Evolutionary conservation across 2,113 vertebrate species (phyloP), one percentile per base, ranked within the genome.

Genomic region (Labrus mixtus): DNA sequence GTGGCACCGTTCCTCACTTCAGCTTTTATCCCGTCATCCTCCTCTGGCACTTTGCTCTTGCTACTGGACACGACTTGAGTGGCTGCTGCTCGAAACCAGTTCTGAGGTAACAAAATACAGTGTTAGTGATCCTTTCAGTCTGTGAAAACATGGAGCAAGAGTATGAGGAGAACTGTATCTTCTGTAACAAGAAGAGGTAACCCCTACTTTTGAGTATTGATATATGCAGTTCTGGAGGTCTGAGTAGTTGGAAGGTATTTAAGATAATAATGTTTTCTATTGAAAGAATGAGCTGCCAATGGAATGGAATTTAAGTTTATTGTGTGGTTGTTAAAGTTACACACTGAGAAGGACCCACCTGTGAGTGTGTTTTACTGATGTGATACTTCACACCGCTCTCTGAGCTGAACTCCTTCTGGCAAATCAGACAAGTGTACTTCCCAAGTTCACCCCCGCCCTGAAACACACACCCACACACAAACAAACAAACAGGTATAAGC

Each of bases 341-440:
- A 17, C n/a, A 33, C 53, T 16, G 41, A 79, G 45, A 65, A 6
- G 55, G 45, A 87, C 95, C 91, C 91, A 99, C 98, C 97, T 98
- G 97, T 0, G 97, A 95, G 56, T 99, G 98, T 76, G 97, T 96
- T 93, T 99, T 99, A 90, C 96, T 96, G 88, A 99, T 99, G 93
- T 99, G 97, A 91, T 99, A 99, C 85, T 99, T 99, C 68, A 99
- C 98, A 0, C 98, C 98, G 0, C 97, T 99, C 87, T 99, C 98
- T 0, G 97, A 99, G 94, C 96, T 97, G 88, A 99, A 99, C 91
- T 98, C 97, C 91, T 99, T 99, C 85, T 98, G 96, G 88, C 97
- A 99, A 87, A 99, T 95, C 54, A 99, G 92, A 87, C 98, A 99
- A 50, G 92, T 93, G 82, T 99, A 99, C 91, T 99, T 99, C 19